Evolutionary conservation across 2,797 vertebrate genomes (phyloP).

Genomic region (Gorsachius magnificus): DNA sequence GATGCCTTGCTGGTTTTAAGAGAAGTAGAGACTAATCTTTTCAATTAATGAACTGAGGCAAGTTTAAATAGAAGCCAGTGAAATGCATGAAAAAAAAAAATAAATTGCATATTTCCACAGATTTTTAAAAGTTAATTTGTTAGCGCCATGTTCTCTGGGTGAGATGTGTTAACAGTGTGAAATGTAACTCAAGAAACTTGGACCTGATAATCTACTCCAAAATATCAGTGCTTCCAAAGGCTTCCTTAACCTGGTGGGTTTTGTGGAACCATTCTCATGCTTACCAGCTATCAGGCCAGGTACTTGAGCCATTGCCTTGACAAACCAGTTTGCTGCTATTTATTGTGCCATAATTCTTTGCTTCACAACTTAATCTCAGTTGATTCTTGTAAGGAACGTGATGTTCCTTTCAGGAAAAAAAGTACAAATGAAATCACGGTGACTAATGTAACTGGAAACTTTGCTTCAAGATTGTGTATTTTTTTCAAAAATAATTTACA

Average conservation of each 20-base stretch:
- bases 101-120: neutral
- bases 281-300: neutral
- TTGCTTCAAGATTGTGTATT: neutral
- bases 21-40: neutral
- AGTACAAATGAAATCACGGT: neutral
- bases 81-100: neutral
- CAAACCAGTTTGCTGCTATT: constrained; percentile 14
- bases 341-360: neutral
- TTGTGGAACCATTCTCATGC: neutral
- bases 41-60: neutral
- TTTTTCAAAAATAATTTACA: neutral
- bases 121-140: neutral
- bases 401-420: neutral
- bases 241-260: neutral
- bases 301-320: neutral
- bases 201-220: neutral
- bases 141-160: fast-evolving
- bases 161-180: neutral
- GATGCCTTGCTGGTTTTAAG: neutral
- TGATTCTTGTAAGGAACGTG: neutral
- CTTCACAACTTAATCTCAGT: neutral
- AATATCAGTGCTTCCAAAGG: neutral
- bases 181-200: neutral
- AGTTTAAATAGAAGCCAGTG: neutral
- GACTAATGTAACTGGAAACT: neutral